phyloP scores from a whole-genome alignment of 2,888 invertebrate species.

The Allacma fusca region DNA sequence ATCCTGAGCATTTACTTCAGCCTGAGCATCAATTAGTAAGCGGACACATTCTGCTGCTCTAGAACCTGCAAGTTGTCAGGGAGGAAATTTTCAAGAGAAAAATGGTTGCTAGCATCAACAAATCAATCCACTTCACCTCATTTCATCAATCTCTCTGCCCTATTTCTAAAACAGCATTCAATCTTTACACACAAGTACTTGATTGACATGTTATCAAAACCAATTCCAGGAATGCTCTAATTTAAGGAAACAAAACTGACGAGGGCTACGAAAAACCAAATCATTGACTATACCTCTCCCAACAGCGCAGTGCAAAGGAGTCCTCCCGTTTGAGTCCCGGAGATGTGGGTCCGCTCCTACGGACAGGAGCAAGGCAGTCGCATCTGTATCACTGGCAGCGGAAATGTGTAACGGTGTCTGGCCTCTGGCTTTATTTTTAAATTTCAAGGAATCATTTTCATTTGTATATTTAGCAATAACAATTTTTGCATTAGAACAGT shows the following conservation, averaged over 20 bases:
- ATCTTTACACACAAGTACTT: not conserved
- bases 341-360: slow-evolving; percentile 73
- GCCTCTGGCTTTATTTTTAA: slow-evolving; percentile 47
- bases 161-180: not conserved
- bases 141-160: not conserved
- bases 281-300: slow-evolving; percentile 72
- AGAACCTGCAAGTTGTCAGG: slow-evolving; percentile 65
- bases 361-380: slow-evolving; percentile 75
- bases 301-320: slow-evolving; percentile 83
- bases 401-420: slow-evolving; percentile 58
- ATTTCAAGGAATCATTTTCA: not conserved
- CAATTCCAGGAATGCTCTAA: too few relatives aligned
- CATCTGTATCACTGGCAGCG: slow-evolving; percentile 77
- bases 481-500: not conserved
- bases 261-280: too few relatives aligned
- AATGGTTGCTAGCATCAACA: slow-evolving; percentile 8
- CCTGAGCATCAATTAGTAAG: slow-evolving; percentile 66
- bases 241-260: too few relatives aligned
- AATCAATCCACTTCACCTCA: slow-evolving; percentile 18
- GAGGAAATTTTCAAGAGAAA: not conserved
- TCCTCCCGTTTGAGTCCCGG: slow-evolving; percentile 77
- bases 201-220: too few relatives aligned
- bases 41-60: slow-evolving; percentile 76
- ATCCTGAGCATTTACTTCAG: slow-evolving; percentile 69
- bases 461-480: not conserved